phyloP scores from a whole-genome alignment of 2,113 vertebrate species.

The Brachyhypopomus gauderio region DNA sequence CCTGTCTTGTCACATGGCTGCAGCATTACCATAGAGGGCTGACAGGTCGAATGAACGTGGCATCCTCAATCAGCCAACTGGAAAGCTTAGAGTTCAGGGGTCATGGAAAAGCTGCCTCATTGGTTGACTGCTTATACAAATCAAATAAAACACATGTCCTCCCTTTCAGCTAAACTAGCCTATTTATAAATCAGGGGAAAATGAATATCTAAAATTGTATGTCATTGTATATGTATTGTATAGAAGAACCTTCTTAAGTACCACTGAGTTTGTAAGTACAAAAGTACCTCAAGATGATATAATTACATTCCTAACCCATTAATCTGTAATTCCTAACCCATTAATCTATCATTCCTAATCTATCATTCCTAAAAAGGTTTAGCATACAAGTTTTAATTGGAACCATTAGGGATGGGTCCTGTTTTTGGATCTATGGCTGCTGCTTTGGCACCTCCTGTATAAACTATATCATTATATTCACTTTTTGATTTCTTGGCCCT shows the following conservation, averaged over 20 bases:
- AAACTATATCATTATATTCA: slow-evolving; percentile 23
- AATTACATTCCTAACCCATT: neutral
- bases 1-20: slow-evolving; percentile 54
- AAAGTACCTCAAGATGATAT: neutral
- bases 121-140: slow-evolving; percentile 71
- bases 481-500: slow-evolving; percentile 64
- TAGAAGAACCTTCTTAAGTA: too few species aligned
- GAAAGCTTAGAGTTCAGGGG: slow-evolving; percentile 73
- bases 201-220: neutral
- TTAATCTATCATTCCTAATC: neutral
- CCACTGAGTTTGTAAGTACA: neutral
- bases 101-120: slow-evolving; percentile 68
- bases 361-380: too few species aligned
- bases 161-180: slow-evolving; percentile 33
- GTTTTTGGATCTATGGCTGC: neutral
- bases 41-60: slow-evolving; percentile 74
- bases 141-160: slow-evolving; percentile 67
- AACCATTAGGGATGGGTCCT: too few species aligned
- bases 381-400: too few species aligned
- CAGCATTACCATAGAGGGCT: slow-evolving; percentile 62
- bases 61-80: slow-evolving; percentile 68
- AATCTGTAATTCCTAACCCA: neutral
- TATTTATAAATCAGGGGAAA: slow-evolving; percentile 1
- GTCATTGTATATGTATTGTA: neutral
- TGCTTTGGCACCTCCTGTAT: neutral